A percentile compares a stretch with the other conserved stretches of the same genome.
Conservation (phyloP, 2,797 vertebrate genomes). For the Rhinatrema bivittatum region DNA sequence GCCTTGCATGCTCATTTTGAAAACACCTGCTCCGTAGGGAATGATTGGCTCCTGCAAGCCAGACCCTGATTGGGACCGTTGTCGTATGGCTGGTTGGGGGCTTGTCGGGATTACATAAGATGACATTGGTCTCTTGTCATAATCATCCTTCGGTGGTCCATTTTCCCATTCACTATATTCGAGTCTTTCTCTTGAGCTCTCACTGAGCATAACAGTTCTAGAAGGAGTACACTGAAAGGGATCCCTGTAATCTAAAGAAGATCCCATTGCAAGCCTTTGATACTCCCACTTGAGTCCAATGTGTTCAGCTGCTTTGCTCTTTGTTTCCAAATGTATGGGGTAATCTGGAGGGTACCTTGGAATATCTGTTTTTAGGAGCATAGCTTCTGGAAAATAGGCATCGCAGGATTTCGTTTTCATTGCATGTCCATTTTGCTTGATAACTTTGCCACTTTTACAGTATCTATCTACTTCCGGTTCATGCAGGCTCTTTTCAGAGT, state of each 20-base stretch:
- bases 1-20: constrained; percentile 82
- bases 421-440: constrained; percentile 83
- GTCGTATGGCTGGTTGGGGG: constrained; percentile 85
- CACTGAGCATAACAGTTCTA: constrained; percentile 73
- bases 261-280: constrained; percentile 77
- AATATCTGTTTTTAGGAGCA: constrained; percentile 74
- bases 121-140: constrained; percentile 88
- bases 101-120: constrained; percentile 84
- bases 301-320: constrained; percentile 67
- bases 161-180: constrained; percentile 82
- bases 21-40: constrained; percentile 76
- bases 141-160: constrained; percentile 69
- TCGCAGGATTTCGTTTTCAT: constrained; percentile 66
- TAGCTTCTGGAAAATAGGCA: constrained; percentile 78
- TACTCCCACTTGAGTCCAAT: constrained; percentile 74
- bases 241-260: constrained; percentile 84
- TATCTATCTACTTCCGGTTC: constrained; percentile 75
- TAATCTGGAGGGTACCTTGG: constrained; percentile 79
- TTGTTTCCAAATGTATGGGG: constrained; percentile 78
- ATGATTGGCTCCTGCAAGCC: constrained; percentile 87
- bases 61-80: constrained; percentile 87
- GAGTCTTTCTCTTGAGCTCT: constrained; percentile 70
- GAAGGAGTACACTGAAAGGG: constrained; percentile 74
- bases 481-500: constrained; percentile 54
- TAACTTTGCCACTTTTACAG: constrained; percentile 52